These are phyloP conservation scores for Micrasema longulum DNA, from an alignment of 1,140 invertebrate genomes.

Conservation along the genomic window DNA sequence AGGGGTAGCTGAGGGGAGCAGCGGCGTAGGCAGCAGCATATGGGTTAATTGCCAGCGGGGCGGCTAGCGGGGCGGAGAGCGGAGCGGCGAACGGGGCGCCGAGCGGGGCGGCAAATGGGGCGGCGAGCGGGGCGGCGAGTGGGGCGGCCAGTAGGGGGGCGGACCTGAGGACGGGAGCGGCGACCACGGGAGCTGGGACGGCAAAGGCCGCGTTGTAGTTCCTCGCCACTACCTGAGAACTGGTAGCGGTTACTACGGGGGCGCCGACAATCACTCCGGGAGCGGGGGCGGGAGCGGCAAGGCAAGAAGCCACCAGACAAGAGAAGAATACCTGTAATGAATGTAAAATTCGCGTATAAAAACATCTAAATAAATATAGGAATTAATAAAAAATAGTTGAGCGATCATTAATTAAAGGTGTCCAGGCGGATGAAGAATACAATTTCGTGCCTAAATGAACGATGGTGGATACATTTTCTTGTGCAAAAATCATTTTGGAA, in stretches of 20 bases:
- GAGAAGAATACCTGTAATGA: conserved; percentile 43
- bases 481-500: too few relatives aligned
- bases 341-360: too few relatives aligned
- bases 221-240: conserved; percentile 64
- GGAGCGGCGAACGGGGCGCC: conserved; percentile 21
- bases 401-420: too few relatives aligned
- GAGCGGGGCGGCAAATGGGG: conserved; percentile 27
- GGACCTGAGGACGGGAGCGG: conserved; percentile 30
- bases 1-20: too few relatives aligned
- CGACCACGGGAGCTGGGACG: conserved; percentile 52
- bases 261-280: conserved; percentile 56
- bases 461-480: too few relatives aligned
- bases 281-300: conserved; percentile 55
- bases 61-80: conserved; percentile 37
- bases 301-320: conserved; percentile 50
- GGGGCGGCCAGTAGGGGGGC: conserved; percentile 39
- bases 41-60: conserved; percentile 30
- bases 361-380: too few relatives aligned
- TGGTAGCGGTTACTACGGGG: conserved; percentile 62
- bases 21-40: conserved; percentile 45
- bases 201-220: conserved; percentile 62
- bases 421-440: too few relatives aligned
- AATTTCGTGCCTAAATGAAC: too few relatives aligned
- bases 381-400: too few relatives aligned
- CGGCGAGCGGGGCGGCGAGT: conserved; percentile 29